phyloP scores from a whole-genome alignment of 2,113 vertebrate species.

The Tetrax tetrax region DNA sequence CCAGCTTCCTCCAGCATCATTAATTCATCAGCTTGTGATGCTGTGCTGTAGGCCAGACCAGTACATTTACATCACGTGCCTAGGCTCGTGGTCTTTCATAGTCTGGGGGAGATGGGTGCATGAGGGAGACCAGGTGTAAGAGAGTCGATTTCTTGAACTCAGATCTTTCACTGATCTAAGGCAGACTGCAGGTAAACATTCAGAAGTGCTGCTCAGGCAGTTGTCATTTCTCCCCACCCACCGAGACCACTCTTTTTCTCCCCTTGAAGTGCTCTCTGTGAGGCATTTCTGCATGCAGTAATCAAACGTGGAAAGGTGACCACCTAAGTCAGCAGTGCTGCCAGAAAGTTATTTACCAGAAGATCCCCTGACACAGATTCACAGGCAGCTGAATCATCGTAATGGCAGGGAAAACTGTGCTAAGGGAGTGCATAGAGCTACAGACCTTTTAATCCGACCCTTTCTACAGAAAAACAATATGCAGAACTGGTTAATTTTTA shows the following conservation, averaged over 20 bases:
- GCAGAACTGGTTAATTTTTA: not conserved
- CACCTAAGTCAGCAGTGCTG: not conserved
- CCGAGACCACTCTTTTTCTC: not conserved
- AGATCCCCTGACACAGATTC: not conserved
- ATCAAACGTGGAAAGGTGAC: not conserved
- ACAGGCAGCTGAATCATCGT: not conserved
- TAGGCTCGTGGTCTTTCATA: not conserved
- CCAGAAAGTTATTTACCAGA: not conserved
- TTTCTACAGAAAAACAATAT: not conserved
- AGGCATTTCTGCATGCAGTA: not conserved
- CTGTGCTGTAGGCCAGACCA: fast-evolving
- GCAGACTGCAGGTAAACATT: not conserved
- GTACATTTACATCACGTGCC: not conserved
- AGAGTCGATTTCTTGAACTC: not conserved
- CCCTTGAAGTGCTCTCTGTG: not conserved
- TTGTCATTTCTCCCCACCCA: not conserved
- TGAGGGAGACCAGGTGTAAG: not conserved
- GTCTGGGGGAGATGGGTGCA: fast-evolving
- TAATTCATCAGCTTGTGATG: not conserved
- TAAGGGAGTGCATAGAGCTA: not conserved
- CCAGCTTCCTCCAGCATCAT: not conserved
- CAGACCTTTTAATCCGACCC: not conserved
- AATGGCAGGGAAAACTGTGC: not conserved
- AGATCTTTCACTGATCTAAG: not conserved
- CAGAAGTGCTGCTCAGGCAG: not conserved